Conservation (phyloP, 2,888 invertebrate species). For the Lamellibrachia columna region DNA sequence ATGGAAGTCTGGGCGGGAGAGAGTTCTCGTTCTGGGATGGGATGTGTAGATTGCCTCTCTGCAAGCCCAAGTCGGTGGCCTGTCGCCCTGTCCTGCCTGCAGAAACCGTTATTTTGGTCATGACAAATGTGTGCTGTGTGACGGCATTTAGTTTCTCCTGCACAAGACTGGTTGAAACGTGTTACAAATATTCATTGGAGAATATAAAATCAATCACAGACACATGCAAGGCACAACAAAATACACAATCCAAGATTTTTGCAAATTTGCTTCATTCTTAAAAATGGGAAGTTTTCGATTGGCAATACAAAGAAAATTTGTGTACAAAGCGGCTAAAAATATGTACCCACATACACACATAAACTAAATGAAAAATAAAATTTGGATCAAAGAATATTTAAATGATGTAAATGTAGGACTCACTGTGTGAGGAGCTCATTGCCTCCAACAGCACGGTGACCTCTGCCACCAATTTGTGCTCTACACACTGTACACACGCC, state of each 20-base stretch:
- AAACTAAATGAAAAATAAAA: too few species aligned
- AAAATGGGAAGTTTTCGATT: too few species aligned
- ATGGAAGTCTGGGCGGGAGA: constrained; percentile 44
- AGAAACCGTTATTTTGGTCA: not conserved
- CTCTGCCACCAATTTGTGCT: constrained; percentile 34
- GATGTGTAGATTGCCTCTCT: constrained; percentile 35
- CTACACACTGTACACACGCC: constrained; percentile 31
- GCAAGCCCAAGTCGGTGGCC: constrained; percentile 56
- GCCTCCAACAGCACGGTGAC: constrained; percentile 17
- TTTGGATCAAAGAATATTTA: not conserved
- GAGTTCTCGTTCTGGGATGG: constrained; percentile 48
- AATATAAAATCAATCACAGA: too few species aligned
- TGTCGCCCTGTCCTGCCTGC: constrained; percentile 43
- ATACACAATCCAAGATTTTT: too few species aligned
- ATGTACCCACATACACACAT: too few species aligned
- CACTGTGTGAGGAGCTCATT: constrained; percentile 7
- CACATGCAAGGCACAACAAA: too few species aligned
- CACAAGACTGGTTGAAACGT: too few species aligned
- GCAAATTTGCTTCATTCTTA: too few species aligned
- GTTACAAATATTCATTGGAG: too few species aligned
- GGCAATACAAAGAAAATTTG: too few species aligned
- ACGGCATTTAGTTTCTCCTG: not conserved
- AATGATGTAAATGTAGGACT: not conserved
- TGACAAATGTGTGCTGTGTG: not conserved
- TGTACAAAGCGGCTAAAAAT: not conserved